Conservation (phyloP, 2,888 invertebrate genomes). For the Noctua comes region DNA sequence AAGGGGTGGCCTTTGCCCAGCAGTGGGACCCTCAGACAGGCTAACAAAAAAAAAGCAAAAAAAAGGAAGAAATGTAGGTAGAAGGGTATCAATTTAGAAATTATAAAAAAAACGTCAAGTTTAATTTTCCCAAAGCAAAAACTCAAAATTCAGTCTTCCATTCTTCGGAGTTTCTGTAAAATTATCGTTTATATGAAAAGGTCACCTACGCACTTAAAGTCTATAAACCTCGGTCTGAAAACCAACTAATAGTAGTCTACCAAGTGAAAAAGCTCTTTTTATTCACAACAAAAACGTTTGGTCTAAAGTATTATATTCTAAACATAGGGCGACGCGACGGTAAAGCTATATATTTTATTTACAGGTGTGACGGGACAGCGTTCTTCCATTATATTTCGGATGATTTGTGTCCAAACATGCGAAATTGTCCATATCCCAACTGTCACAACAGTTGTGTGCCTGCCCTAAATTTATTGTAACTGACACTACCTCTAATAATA, state of each 20-base stretch:
- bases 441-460: slow-evolving; percentile 18
- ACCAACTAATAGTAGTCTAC: background rate
- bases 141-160: background rate
- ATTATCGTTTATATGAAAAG: background rate
- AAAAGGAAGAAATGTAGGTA: no score
- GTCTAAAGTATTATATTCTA: slow-evolving; percentile 16
- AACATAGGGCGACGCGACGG: slow-evolving; percentile 19
- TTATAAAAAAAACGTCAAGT: no score
- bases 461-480: slow-evolving; percentile 31
- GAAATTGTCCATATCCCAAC: slow-evolving; percentile 24
- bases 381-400: slow-evolving; percentile 54
- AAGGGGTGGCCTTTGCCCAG: no score
- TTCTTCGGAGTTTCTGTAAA: background rate
- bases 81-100: no score
- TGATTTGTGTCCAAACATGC: slow-evolving; percentile 45
- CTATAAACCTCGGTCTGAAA: background rate
- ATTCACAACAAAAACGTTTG: background rate
- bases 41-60: no score
- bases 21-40: no score
- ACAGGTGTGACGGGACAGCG: slow-evolving; percentile 37
- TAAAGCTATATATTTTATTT: slow-evolving; percentile 41
- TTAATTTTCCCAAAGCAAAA: background rate
- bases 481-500: background rate
- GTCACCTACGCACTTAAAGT: background rate
- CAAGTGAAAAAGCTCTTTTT: background rate